Conservation (phyloP, 2,888 invertebrate species). For the Chrysopilus asiliformis region DNA sequence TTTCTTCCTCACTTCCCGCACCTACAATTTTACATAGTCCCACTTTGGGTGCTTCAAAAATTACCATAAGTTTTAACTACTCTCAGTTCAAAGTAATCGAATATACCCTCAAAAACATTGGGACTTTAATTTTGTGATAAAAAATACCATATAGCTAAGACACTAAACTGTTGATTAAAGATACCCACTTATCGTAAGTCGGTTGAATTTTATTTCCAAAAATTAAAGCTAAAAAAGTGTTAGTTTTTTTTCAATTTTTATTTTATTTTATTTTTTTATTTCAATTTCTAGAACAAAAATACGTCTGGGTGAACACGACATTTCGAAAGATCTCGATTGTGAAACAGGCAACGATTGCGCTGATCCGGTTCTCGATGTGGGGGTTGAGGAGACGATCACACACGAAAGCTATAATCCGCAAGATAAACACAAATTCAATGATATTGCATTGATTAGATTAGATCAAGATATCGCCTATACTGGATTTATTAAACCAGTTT, state of each 20-base stretch:
- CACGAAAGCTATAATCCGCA: slow-evolving; percentile 49
- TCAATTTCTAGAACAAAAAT: slow-evolving; percentile 21
- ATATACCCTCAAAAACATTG: too few species aligned
- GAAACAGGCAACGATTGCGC: slow-evolving; percentile 46
- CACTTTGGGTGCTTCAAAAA: too few species aligned
- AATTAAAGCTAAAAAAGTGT: slow-evolving; percentile 7
- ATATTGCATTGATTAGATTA: slow-evolving; percentile 58
- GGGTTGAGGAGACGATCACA: slow-evolving; percentile 46
- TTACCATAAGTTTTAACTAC: too few species aligned
- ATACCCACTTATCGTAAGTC: too few species aligned
- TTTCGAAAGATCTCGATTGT: slow-evolving; percentile 19
- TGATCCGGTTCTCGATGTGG: slow-evolving; percentile 42
- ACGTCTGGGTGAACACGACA: slow-evolving; percentile 30
- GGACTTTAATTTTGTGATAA: too few species aligned
- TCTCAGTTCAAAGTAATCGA: too few species aligned
- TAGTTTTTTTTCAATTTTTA: slow-evolving; percentile 4
- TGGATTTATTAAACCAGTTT: slow-evolving; percentile 46
- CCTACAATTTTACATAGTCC: too few species aligned
- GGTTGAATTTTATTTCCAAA: too few species aligned
- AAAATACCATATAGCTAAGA: too few species aligned
- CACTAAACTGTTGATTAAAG: too few species aligned
- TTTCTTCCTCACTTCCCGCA: too few species aligned
- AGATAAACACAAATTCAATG: slow-evolving; percentile 46
- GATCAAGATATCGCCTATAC: slow-evolving; percentile 39
- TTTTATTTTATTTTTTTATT: neutral